Percentiles rank a stretch among this genome's conserved stretches.
These are phyloP conservation scores for Micrasema longulum DNA, from an alignment of 1,140 invertebrate species.

Conservation along the genomic window DNA sequence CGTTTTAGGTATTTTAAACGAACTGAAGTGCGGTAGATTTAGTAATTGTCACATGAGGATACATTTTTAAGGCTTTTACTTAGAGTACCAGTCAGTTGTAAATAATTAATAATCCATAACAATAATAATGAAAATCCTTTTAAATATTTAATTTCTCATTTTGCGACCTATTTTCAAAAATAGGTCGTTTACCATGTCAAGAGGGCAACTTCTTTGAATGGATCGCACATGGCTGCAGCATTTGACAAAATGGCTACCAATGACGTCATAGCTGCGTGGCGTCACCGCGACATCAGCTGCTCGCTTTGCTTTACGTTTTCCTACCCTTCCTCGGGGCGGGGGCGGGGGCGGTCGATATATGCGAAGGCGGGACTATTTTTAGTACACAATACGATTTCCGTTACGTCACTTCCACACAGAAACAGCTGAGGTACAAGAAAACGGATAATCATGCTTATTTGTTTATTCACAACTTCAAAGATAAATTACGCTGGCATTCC, in stretches of 20 bases:
- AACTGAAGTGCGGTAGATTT: no score
- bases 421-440: slow-evolving; percentile 17
- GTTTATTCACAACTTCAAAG: no score
- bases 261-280: slow-evolving; percentile 25
- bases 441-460: no score
- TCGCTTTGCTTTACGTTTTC: slow-evolving; percentile 6
- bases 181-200: not conserved
- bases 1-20: no score
- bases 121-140: no score
- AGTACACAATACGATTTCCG: not conserved
- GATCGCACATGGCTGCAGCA: slow-evolving; percentile 4
- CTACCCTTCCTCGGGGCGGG: no score
- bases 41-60: no score
- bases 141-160: slow-evolving; percentile 4
- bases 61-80: no score
- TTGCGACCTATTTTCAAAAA: slow-evolving; percentile 15
- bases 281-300: slow-evolving; percentile 33
- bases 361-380: slow-evolving; percentile 19
- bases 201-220: slow-evolving; percentile 15
- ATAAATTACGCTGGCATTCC: no score
- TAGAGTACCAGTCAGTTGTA: no score
- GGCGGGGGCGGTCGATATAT: slow-evolving; percentile 23
- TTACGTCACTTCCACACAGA: slow-evolving; percentile 23
- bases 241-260: slow-evolving; percentile 19
- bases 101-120: no score